Evolutionary conservation across 2,888 invertebrate species (phyloP).

Genomic region (Lepetodrilus schrolli): DNA sequence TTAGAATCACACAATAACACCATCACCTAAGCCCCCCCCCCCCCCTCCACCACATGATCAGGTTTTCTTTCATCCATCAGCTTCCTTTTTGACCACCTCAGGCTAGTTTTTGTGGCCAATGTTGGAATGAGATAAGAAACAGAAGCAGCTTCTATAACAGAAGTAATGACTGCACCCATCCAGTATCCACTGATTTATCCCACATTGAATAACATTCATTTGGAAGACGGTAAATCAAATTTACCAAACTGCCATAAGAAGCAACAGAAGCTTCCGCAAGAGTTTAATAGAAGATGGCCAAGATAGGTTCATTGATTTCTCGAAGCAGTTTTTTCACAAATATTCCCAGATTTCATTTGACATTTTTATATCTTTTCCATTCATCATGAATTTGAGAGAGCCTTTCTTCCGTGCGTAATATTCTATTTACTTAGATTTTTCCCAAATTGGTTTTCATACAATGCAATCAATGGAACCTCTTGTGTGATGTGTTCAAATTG

Average conservation of each 20-base stretch:
- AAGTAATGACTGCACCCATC: not conserved
- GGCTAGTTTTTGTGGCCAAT: not conserved
- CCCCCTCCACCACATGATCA: no score
- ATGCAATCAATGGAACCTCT: not conserved
- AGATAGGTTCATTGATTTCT: not conserved
- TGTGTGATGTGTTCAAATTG: not conserved
- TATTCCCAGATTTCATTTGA: not conserved
- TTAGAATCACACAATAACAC: not conserved
- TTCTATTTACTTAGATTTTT: not conserved
- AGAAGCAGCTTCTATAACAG: not conserved
- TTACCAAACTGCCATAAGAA: no score
- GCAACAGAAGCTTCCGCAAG: not conserved
- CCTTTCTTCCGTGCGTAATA: not conserved
- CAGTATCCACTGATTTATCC: not conserved
- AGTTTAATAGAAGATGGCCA: not conserved
- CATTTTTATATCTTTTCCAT: not conserved
- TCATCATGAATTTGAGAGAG: not conserved
- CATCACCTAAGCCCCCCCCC: no score
- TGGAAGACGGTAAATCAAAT: not conserved
- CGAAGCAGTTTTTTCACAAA: not conserved
- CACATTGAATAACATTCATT: not conserved
- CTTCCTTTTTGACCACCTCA: not conserved
- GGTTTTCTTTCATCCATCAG: not conserved
- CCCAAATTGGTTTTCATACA: not conserved
- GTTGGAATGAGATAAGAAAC: not conserved